Percentiles rank a stretch among this genome's conserved stretches.
Conservation (phyloP, 2,797 vertebrate genomes). For the Argentina silus region DNA sequence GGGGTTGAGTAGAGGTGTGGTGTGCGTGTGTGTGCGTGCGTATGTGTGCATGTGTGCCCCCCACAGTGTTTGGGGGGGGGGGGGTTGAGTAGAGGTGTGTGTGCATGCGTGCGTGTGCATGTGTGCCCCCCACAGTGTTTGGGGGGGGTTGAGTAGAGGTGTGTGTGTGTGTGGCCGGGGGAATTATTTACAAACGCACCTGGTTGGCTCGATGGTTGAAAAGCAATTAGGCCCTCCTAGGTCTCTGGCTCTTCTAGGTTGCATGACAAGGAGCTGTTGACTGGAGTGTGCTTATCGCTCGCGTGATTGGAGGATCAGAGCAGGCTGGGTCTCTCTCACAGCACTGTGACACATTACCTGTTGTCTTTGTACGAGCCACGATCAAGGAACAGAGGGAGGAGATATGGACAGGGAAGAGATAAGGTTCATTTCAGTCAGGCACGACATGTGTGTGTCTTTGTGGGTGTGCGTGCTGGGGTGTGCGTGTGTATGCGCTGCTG, state of each 20-base stretch:
- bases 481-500: conserved; percentile 26
- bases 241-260: conserved; percentile 58
- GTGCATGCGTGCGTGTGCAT: conserved; percentile 16
- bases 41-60: background rate
- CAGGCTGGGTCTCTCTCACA: conserved; percentile 45
- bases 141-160: conserved; percentile 18
- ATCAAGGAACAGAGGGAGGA: conserved; percentile 67
- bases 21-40: conserved; percentile 18
- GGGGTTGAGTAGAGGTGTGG: conserved; percentile 4
- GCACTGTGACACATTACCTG: conserved; percentile 51
- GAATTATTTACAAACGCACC: conserved; percentile 54
- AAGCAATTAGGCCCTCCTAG: conserved; percentile 68
- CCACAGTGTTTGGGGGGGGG: too few relatives aligned
- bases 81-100: conserved; percentile 10
- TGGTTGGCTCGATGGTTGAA: conserved; percentile 61
- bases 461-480: conserved; percentile 30
- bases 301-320: conserved; percentile 43
- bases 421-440: conserved; percentile 55
- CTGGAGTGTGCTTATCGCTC: conserved; percentile 59
- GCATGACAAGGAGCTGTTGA: conserved; percentile 74
- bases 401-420: conserved; percentile 56
- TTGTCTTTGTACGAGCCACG: conserved; percentile 54
- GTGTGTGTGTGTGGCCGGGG: conserved; percentile 29
- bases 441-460: conserved; percentile 44
- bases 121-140: too few relatives aligned